Base-by-base conservation (phyloP, 2,888 invertebrate genomes). In the Rhamnusium bicolor region DNA sequence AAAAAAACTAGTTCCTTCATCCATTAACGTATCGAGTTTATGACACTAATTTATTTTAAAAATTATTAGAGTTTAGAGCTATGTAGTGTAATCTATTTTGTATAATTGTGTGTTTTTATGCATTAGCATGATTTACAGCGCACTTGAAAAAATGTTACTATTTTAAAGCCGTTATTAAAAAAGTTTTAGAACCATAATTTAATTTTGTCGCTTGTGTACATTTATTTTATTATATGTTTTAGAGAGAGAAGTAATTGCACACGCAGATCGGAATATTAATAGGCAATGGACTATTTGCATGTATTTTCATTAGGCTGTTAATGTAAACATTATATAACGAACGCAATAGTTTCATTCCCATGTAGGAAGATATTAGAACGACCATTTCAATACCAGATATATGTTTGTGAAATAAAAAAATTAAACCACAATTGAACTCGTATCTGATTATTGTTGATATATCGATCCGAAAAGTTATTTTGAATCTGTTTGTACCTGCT, bases 301-400 rank as follows among this genome's bases (percentile, higher is more conserved):
- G 71, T 75, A 71, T 72, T 76, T 74, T 74, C 74, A 76, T 76
- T 76, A 76, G 71, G 72, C 47, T 68, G 68, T 72, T 75, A 77
- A 75, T 77, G 70, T 75, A 74, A 73, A 75, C 69, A 72, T 77
- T 61, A 77, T 70, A 68, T 72, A 75, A 70, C 74, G 74, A 74
- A 74, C 69, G 69, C 58, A 67, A 67, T 71, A 77, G 70, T 51
- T 75, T 71, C 72, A 46, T 40, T 40, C n/a, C 12, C 40, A 40
- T 40, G 40, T n/a, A 40, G n/a, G 4, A n/a, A n/a, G n/a, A 40
- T 10, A 40, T 40, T 40, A 40, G 40, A 32, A 40, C n/a, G 40
- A 14, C n/a, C 40, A 40, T 40, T 40, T 40, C 40, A 40, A 40
- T 40, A 5, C 12, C 32, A 32, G 7, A 2, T 1, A 32, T 12